These are phyloP conservation scores for Megastigmus dorsalis DNA, from an alignment of 2,888 invertebrate genomes.

Conservation along the genomic window DNA sequence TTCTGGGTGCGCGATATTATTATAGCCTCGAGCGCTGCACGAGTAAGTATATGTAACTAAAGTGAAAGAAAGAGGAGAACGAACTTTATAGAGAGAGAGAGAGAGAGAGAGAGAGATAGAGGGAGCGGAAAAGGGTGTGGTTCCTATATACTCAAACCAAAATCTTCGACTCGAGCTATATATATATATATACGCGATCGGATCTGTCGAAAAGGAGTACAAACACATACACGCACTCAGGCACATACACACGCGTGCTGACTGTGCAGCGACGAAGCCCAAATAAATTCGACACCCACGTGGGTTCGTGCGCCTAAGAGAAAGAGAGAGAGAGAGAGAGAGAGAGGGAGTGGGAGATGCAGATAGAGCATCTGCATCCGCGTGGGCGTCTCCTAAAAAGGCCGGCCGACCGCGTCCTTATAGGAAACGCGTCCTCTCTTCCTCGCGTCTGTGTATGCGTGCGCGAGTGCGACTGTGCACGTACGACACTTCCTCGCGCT, in stretches of 20 bases:
- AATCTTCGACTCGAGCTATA: too few species aligned
- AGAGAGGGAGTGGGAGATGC: neutral
- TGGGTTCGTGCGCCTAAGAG: neutral
- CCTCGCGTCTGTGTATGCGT: too few species aligned
- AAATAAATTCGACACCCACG: constrained; percentile 41
- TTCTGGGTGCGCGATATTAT: too few species aligned
- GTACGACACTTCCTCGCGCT: constrained; percentile 31
- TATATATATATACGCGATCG: neutral
- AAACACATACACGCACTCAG: neutral
- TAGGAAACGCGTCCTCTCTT: constrained; percentile 33
- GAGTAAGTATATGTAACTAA: too few species aligned
- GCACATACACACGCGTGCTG: too few species aligned
- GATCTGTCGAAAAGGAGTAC: neutral
- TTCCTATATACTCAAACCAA: too few species aligned
- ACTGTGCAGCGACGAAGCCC: too few species aligned
- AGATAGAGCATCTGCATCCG: neutral
- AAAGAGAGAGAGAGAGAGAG: neutral
- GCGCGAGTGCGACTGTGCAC: too few species aligned
- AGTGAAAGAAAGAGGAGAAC: too few species aligned
- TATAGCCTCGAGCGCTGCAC: too few species aligned
- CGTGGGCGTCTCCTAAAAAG: constrained; percentile 36
- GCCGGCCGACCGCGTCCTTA: constrained; percentile 16
- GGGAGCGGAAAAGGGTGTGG: constrained; percentile 19
- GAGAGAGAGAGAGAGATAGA: constrained; percentile 7
- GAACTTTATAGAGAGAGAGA: neutral